A percentile compares a stretch with the other conserved stretches of the same genome.
phyloP scores from a whole-genome alignment of 2,888 invertebrate species.

The Asteroscopus sphinx region DNA sequence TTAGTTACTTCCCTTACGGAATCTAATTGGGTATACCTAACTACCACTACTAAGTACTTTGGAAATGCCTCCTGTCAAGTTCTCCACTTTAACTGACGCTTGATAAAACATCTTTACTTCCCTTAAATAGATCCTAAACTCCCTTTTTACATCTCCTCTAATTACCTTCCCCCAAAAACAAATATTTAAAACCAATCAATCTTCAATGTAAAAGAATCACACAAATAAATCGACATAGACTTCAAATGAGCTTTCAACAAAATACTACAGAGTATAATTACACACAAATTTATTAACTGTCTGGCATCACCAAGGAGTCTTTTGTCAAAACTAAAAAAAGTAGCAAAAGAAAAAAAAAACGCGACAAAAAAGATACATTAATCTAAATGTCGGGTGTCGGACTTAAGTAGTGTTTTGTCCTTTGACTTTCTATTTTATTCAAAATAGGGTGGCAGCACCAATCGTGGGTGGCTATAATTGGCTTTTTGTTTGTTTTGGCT shows the following conservation, averaged over 20 bases:
- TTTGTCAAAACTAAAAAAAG: slow-evolving; percentile 63
- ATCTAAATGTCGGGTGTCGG: slow-evolving; percentile 75
- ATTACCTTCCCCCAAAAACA: slow-evolving; percentile 46
- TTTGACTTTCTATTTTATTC: slow-evolving; percentile 67
- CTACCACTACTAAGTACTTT: no score
- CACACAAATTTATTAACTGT: slow-evolving; percentile 82
- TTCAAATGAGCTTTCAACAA: slow-evolving; percentile 86
- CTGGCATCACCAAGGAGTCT: slow-evolving; percentile 61
- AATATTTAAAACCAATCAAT: slow-evolving; percentile 59
- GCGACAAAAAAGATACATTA: slow-evolving; percentile 73
- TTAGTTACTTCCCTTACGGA: no score
- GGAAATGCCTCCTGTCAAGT: neutral
- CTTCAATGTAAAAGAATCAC: slow-evolving; percentile 60
- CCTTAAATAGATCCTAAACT: neutral
- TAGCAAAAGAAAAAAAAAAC: slow-evolving; percentile 46
- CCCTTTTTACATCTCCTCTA: slow-evolving; percentile 22
- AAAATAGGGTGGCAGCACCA: slow-evolving; percentile 57
- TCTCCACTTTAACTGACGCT: slow-evolving; percentile 7
- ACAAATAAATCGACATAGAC: slow-evolving; percentile 74
- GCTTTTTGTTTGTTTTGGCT: neutral
- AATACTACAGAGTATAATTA: slow-evolving; percentile 84
- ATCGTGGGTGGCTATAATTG: slow-evolving; percentile 35
- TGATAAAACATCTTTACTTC: slow-evolving; percentile 1
- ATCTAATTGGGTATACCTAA: no score
- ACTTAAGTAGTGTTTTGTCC: slow-evolving; percentile 77